Evolutionary conservation across 2,797 vertebrate species (phyloP), one percentile per base, ranked within the genome.

Genomic region (Cuniculus paca): DNA sequence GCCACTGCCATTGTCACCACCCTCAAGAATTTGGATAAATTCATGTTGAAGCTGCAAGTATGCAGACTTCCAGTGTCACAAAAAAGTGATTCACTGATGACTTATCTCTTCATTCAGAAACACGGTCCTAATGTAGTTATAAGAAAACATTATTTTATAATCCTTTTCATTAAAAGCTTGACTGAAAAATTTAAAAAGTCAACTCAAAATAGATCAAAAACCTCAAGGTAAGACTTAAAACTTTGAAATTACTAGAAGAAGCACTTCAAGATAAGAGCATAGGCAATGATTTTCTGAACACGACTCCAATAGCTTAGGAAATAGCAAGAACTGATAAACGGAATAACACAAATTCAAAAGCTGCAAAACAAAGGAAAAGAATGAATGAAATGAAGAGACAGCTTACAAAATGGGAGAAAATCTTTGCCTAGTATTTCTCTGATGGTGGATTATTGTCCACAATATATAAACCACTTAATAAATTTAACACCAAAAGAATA

Each of bases 81-180:
- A 85, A 99, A 99, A 98, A 92, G 95, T 94, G 97, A 99, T 99
- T 99, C 98, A 99, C 98, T 98, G 97, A 98, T 98, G 98, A 98
- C 98, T 99, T 99, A 99, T 99, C 98, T 99, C 99, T 99, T 99
- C 99, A 99, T 99, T 99, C 99, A 99, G 99, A 99, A 99, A 99
- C 99, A 99, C n/a, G n/a, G 99, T 99, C 99, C 99, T 99, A 99
- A 99, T 99, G 99, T 99, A 99, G 99, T 99, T 98, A 75, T 16
- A 42, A 75, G 42, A 75, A 75, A 48, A 12, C 19, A 6, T 75
- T 75, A 75, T 28, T 75, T 48, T 45, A 74, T 42, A 17, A 24
- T 72, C 58, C 10, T 75, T 75, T 75, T 48, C 42, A 75, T 75
- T 16, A 75, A 75, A 45, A 75, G 24, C 26, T 75, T 45, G 39